Evolutionary conservation across 2,888 invertebrate species (phyloP), one percentile per base, ranked within the genome.

Genomic region (Drosophila greeni): DNA sequence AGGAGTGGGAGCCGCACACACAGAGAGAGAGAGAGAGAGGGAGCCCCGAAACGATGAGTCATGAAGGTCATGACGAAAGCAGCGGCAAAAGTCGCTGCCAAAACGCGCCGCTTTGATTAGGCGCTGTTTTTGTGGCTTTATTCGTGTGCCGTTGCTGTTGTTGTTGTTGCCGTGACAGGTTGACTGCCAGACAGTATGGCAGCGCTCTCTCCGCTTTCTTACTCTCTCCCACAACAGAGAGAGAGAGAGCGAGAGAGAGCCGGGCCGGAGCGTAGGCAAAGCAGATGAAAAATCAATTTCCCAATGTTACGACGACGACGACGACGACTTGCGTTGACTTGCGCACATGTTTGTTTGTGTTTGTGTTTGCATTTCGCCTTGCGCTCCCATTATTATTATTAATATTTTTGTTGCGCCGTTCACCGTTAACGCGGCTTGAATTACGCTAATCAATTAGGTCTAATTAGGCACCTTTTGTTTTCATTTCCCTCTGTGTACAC

Each of bases 1-100:
- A 16, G 12, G 23, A 20, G 24, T 39, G 53, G 43, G 42, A 42
- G 37, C 5, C 23, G 36, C 16, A 24, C 24, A 20, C 20, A 20
- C 20, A 20, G 20, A 29, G 23, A 31, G 29, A 45, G 6, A 26
- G 40, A 48, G 60, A 31, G 26, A 34, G 39, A 42, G 14, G 34
- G 40, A 47, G 49, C 59, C 59, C 60, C 69, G 36, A 62, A 86
- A 80, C 84, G 88, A 88, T 88, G 88, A 88, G 88, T 88, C 88
- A 88, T 88, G 88, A 88, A 88, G 88, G 88, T 88, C 88, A 88
- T 88, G 88, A 88, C 87, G 87, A 88, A 82, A 82, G 79, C 79
- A 82, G 70, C 70, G 57, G 64, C 62, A 68, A 61, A 68, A 61
- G 67, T 70, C 51, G 65, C 67, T 53, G 57, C 40, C 72, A 76